Conservation (phyloP, 2,113 vertebrate species). For the Melozone crissalis region DNA sequence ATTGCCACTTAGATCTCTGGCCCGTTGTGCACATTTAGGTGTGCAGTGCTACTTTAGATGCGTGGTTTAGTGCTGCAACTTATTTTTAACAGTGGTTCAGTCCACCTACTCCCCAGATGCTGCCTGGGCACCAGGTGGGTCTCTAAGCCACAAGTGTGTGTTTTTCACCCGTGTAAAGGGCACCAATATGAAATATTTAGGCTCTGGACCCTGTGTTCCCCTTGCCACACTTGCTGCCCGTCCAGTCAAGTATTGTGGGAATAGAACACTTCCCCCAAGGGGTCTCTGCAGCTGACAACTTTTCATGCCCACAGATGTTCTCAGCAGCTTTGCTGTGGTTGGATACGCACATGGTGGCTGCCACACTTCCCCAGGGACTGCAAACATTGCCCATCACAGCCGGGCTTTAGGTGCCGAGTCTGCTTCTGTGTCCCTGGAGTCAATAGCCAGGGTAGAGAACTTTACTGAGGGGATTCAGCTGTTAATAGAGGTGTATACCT, state of each 20-base stretch:
- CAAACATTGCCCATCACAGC: not conserved
- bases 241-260: not conserved
- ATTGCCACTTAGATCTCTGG: not conserved
- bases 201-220: not conserved
- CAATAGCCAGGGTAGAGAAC: not conserved
- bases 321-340: not conserved
- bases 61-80: no score
- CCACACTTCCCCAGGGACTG: not conserved
- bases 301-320: not conserved
- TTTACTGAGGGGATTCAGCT: not conserved
- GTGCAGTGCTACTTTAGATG: not conserved
- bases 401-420: not conserved
- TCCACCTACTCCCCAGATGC: not conserved
- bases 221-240: not conserved
- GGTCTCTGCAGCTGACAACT: not conserved
- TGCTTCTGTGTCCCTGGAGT: accelerated
- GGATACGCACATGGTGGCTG: not conserved
- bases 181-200: not conserved
- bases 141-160: not conserved
- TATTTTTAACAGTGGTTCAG: not conserved
- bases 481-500: accelerated
- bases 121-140: not conserved
- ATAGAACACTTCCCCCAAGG: not conserved
- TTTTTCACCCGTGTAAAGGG: not conserved
- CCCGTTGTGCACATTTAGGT: accelerated